These are phyloP conservation scores for Orius laevigatus DNA, from an alignment of 1,140 invertebrate genomes.

Conservation along the genomic window DNA sequence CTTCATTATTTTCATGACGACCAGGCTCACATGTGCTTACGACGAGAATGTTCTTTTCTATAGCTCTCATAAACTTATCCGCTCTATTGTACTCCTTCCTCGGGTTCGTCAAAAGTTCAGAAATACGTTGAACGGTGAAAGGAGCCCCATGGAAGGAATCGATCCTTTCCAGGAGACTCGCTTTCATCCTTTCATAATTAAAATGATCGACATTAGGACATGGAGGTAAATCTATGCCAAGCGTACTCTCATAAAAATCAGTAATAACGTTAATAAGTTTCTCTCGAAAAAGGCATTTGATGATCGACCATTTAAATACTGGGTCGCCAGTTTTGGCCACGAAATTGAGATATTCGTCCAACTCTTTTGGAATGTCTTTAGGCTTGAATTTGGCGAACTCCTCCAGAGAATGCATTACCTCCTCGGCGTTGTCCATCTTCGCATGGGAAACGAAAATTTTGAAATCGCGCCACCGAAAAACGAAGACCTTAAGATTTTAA, in stretches of 20 bases:
- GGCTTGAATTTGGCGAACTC: conserved; percentile 71
- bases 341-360: conserved; percentile 79
- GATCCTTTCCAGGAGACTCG: conserved; percentile 62
- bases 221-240: conserved; percentile 52
- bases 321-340: conserved; percentile 89
- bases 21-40: conserved; percentile 88
- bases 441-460: too few relatives aligned
- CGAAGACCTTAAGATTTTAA: too few relatives aligned
- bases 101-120: conserved; percentile 79
- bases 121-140: conserved; percentile 90
- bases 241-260: conserved; percentile 66
- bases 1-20: conserved; percentile 8
- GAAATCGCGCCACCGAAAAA: too few relatives aligned
- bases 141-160: conserved; percentile 77
- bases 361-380: conserved; percentile 66
- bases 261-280: conserved; percentile 74
- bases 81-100: conserved; percentile 87
- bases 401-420: conserved; percentile 61
- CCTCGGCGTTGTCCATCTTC: conserved; percentile 68
- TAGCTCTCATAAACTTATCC: conserved; percentile 89
- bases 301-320: conserved; percentile 76
- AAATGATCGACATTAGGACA: conserved; percentile 83
- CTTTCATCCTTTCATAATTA: conserved; percentile 78
- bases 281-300: conserved; percentile 74
- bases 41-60: conserved; percentile 87